phyloP scores from a whole-genome alignment of 1,140 invertebrate species.

The Halyomorpha halys region DNA sequence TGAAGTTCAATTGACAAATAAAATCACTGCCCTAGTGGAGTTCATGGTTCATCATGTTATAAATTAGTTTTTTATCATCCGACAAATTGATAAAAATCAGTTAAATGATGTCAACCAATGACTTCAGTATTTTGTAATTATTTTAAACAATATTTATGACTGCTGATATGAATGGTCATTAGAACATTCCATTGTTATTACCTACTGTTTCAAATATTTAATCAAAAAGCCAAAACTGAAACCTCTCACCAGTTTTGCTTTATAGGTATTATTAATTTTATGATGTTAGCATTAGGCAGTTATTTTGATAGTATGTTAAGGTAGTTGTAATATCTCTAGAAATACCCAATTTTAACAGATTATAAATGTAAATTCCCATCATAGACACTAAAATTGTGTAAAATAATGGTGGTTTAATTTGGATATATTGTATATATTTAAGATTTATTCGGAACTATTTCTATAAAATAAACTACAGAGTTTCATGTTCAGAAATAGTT shows the following conservation, averaged over 20 bases:
- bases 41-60: background rate
- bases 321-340: constrained; percentile 4
- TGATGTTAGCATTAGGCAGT: constrained; percentile 20
- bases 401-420: background rate
- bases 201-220: background rate
- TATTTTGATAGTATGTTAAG: background rate
- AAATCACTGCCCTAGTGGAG: background rate
- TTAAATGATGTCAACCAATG: background rate
- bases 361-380: background rate
- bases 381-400: background rate
- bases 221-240: background rate
- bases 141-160: background rate
- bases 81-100: background rate
- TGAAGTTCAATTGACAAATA: background rate
- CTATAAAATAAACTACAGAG: background rate
- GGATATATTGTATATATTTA: constrained; percentile 16
- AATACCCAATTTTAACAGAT: background rate
- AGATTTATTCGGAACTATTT: background rate
- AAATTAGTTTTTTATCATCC: background rate
- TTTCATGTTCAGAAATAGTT: background rate
- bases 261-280: constrained; percentile 20
- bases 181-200: constrained; percentile 21
- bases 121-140: background rate
- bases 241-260: constrained; percentile 23
- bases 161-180: background rate